These are phyloP conservation scores for Ephydatia muelleri DNA, from an alignment of 37 sponge, comb jelly and placozoan genomes.

Conservation along the genomic window DNA sequence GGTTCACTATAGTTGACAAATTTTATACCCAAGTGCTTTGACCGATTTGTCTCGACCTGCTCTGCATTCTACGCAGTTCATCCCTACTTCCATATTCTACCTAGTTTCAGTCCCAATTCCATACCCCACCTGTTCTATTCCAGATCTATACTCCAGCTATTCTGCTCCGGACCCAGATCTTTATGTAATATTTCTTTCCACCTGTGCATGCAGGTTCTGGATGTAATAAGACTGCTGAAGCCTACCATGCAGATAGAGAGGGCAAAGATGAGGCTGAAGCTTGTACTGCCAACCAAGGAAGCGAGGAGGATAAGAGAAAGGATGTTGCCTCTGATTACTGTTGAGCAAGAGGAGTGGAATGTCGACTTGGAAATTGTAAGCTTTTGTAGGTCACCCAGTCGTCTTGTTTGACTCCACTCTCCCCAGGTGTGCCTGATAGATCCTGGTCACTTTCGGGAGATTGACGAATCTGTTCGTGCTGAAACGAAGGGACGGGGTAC, in stretches of 20 bases:
- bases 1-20: too few species aligned
- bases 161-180: too few species aligned
- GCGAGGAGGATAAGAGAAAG: conserved; percentile 81
- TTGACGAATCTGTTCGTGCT: conserved; percentile 78
- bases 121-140: neutral
- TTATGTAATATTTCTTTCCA: neutral
- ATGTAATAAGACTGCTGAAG: conserved; percentile 86
- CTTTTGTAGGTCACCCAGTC: neutral
- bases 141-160: neutral
- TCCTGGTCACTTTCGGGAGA: conserved; percentile 70
- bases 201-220: conserved; percentile 70
- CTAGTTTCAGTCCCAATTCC: neutral
- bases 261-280: conserved; percentile 82
- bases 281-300: conserved; percentile 73
- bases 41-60: too few species aligned
- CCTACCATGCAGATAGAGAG: conserved; percentile 83
- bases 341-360: conserved; percentile 85
- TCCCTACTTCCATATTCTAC: neutral
- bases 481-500: conserved; percentile 84
- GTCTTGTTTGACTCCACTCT: neutral
- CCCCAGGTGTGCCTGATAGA: conserved; percentile 83
- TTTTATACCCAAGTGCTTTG: neutral
- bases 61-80: too few species aligned
- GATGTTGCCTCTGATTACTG: conserved; percentile 42
- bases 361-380: conserved; percentile 80